A percentile compares a stretch with the other conserved stretches of the same genome.
Conservation (phyloP, 2,888 invertebrate species). For the Alentia gelatinosa region DNA sequence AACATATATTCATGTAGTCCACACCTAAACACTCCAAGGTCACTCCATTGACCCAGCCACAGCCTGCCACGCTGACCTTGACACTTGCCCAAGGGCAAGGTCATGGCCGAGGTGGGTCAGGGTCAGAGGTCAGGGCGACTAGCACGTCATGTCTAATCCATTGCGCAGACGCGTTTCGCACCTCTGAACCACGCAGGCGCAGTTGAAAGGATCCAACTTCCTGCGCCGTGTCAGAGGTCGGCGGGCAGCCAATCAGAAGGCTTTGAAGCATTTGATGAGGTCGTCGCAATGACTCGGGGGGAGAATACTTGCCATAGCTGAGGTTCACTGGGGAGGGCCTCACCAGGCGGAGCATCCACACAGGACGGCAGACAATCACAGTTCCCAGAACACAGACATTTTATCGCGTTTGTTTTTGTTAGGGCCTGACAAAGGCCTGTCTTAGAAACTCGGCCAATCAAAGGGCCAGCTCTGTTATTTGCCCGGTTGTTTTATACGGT, state of each 20-base stretch:
- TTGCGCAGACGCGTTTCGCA: conserved; percentile 7
- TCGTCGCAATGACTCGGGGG: not conserved
- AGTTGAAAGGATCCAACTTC: conserved; percentile 52
- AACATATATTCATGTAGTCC: conserved; percentile 31
- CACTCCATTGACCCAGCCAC: conserved; percentile 2
- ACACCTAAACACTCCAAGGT: conserved; percentile 11
- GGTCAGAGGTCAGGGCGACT: conserved; percentile 15
- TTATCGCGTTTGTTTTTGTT: not conserved
- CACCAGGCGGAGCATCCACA: not conserved
- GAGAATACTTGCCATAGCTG: conserved; percentile 19
- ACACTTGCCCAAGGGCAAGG: conserved; percentile 46
- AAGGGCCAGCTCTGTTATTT: not conserved
- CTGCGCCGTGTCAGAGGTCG: conserved; percentile 9
- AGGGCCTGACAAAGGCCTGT: not conserved
- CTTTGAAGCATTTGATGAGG: conserved; percentile 45
- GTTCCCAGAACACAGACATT: not conserved
- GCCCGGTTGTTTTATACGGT: not conserved
- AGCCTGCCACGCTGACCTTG: not conserved
- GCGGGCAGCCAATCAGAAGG: conserved; percentile 39
- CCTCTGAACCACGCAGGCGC: conserved; percentile 19
- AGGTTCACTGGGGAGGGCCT: not conserved
- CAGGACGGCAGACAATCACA: not conserved
- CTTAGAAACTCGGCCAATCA: not conserved
- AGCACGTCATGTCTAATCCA: conserved; percentile 17
- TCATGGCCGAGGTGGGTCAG: not conserved